A percentile compares a stretch with the other conserved stretches of the same genome.
Conservation (phyloP, 2,113 vertebrate genomes). For the Calonectris borealis region DNA sequence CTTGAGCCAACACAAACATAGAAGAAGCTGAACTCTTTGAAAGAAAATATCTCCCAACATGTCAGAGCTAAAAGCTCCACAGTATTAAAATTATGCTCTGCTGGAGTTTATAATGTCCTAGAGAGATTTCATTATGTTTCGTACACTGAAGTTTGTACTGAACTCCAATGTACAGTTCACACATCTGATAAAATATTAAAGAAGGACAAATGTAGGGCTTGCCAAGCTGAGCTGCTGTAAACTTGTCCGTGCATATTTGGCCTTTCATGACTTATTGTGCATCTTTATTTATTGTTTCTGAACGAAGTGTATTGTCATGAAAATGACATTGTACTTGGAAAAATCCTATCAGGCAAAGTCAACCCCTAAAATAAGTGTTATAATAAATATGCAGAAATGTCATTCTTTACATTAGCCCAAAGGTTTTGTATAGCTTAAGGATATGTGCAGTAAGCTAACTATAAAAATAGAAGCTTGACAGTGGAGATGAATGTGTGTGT, state of each 20-base stretch:
- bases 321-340: slow-evolving; percentile 73
- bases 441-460: slow-evolving; percentile 77
- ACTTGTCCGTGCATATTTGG: slow-evolving; percentile 61
- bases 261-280: slow-evolving; percentile 61
- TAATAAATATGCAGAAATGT: slow-evolving; percentile 83
- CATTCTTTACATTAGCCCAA: slow-evolving; percentile 81
- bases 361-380: slow-evolving; percentile 74
- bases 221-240: slow-evolving; percentile 13
- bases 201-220: slow-evolving; percentile 51
- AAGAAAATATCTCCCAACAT: slow-evolving; percentile 45
- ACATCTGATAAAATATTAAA: slow-evolving; percentile 57
- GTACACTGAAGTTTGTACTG: neutral
- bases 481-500: slow-evolving; percentile 82
- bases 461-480: slow-evolving; percentile 85
- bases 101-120: slow-evolving; percentile 30
- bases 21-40: slow-evolving; percentile 32
- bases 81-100: slow-evolving; percentile 14
- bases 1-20: neutral
- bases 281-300: slow-evolving; percentile 63
- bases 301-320: slow-evolving; percentile 64
- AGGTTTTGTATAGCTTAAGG: slow-evolving; percentile 84
- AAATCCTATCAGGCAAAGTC: slow-evolving; percentile 78
- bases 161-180: slow-evolving; percentile 16
- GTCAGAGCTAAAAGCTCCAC: slow-evolving; percentile 28
- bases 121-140: slow-evolving; percentile 42